These are phyloP conservation scores for Brachyopa scutellaris DNA, from an alignment of 2,888 invertebrate species.

Conservation along the genomic window DNA sequence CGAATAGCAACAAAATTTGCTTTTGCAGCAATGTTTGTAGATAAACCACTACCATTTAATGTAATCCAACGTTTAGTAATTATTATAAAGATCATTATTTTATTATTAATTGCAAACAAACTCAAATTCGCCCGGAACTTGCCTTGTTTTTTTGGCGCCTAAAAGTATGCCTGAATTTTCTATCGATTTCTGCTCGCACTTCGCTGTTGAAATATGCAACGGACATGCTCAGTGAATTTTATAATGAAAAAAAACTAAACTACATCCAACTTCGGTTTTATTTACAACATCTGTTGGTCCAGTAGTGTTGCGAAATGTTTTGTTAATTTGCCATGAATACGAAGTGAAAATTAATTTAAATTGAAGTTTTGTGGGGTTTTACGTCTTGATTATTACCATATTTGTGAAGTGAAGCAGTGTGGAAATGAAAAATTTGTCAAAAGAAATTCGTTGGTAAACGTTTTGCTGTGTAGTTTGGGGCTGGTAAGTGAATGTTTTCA, in stretches of 20 bases:
- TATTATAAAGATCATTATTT: too few species aligned
- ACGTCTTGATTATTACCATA: neutral
- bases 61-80: too few species aligned
- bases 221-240: slow-evolving; percentile 36
- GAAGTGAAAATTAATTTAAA: neutral
- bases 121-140: neutral
- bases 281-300: slow-evolving; percentile 63
- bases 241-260: neutral
- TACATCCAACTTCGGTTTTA: slow-evolving; percentile 63
- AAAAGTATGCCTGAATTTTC: slow-evolving; percentile 15
- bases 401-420: neutral
- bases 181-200: neutral
- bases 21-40: too few species aligned
- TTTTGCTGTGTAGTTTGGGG: neutral
- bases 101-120: too few species aligned
- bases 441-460: neutral
- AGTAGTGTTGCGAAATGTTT: slow-evolving; percentile 22
- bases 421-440: too few species aligned
- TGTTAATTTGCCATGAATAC: slow-evolving; percentile 19
- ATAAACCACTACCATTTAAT: too few species aligned
- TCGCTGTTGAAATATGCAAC: neutral
- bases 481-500: slow-evolving; percentile 5
- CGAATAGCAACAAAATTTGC: too few species aligned
- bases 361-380: neutral
- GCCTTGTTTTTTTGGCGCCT: slow-evolving; percentile 24